These are phyloP conservation scores for Diadumene lineata DNA, from an alignment of 92 coral and sea anemone genomes.

Conservation along the genomic window DNA sequence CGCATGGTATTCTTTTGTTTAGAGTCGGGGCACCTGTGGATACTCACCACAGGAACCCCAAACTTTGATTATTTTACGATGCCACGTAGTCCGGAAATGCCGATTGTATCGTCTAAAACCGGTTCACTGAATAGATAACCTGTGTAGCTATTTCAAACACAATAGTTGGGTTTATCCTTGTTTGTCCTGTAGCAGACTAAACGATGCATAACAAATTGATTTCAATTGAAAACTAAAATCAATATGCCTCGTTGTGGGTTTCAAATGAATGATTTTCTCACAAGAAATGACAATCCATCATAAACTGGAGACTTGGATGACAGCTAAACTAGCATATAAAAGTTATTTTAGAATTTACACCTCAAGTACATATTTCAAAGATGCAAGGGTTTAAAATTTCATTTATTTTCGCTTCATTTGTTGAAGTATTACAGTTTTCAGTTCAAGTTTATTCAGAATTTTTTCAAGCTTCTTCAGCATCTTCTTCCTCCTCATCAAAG, in stretches of 20 bases:
- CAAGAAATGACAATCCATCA: background rate
- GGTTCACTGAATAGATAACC: constrained; percentile 8
- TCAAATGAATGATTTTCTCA: constrained; percentile 7
- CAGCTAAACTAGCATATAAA: background rate
- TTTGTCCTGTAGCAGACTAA: constrained; percentile 1
- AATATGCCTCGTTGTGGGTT: background rate
- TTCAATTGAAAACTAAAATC: background rate
- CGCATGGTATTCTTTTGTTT: background rate
- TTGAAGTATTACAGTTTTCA: constrained; percentile 14
- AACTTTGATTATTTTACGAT: background rate
- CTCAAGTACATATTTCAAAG: background rate
- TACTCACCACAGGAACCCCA: constrained; percentile 16
- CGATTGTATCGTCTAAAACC: background rate
- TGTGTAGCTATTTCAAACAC: background rate
- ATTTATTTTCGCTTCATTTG: constrained; percentile 10
- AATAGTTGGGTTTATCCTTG: constrained; percentile 1
- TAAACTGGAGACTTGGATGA: background rate
- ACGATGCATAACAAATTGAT: constrained; percentile 7
- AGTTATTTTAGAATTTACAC: background rate
- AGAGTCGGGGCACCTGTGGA: constrained; percentile 19
- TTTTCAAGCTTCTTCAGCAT: constrained; percentile 50
- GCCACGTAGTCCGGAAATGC: constrained; percentile 24
- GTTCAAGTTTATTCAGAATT: background rate
- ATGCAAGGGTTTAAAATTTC: background rate
- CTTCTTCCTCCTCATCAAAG: constrained; percentile 84